Evolutionary conservation across 2,797 vertebrate genomes (phyloP), one percentile per base, ranked within the genome.

Genomic region (Spheniscus humboldti): DNA sequence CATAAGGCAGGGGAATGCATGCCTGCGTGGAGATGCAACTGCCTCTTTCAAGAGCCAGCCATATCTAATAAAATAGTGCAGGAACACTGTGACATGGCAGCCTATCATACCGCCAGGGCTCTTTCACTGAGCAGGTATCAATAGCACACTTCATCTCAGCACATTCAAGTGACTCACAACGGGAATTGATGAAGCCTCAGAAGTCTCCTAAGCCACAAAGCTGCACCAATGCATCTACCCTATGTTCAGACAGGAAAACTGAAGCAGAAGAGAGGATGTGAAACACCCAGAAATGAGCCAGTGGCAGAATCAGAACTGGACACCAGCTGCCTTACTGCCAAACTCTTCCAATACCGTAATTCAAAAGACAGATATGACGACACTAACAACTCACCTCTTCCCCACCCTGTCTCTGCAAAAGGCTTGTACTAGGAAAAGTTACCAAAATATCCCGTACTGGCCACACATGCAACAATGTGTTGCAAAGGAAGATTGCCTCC

Each of bases 381-480:
- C 62, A 60, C 13, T 35, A 47, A 33, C 4, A 52, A 37, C 30
- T 55, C 9, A 3, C 24, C 18, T 52, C 80, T 60, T 55, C 74
- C 28, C 66, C 15, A 64, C 3, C 11, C 7, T 43, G 39, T 7
- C 55, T 90, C 67, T 78, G 64, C 59, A 64, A 90, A 86, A 71
- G 28, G 9, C 52, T 77, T 60, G 23, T 6, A 18, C 10, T 28
- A 55, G 18, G 28, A 41, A 76, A 68, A 88, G 27, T 4, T 75
- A 35, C 33, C 5, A 1, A 72, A 88, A 78, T 62, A 35, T 3
- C 13, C 33, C 3, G 3, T 23, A 28, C 20, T 35, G 18, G 41
- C 50, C 56, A 41, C 48, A 22, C 0, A 0, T 8, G 2, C 62
- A 74, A 76, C 45, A 57, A 50, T 0, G 2, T 9, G 19, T 18